Conservation (phyloP, 2,113 vertebrate genomes). For the Drymodes brunneopygia region DNA sequence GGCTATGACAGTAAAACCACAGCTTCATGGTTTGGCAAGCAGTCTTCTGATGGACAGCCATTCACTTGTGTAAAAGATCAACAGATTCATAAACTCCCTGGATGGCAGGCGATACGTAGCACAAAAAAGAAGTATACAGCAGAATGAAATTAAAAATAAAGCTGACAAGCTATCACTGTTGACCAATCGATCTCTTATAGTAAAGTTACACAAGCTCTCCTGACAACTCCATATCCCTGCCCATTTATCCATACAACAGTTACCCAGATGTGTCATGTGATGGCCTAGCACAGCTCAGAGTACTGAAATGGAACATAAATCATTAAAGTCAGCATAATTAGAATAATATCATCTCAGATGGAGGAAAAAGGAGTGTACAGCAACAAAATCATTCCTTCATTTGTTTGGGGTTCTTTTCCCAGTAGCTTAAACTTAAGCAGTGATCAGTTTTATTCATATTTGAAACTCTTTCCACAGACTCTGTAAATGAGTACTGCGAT, state of each 20-base stretch:
- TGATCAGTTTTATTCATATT: not conserved
- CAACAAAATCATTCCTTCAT: not conserved
- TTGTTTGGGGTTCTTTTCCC: fast-evolving
- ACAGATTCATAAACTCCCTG: not conserved
- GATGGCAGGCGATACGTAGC: not conserved
- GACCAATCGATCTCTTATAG: not conserved
- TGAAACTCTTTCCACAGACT: not conserved
- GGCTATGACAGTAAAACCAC: not conserved
- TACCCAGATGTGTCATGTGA: not conserved
- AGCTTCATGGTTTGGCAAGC: not conserved
- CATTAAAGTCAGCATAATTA: not conserved
- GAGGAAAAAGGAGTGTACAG: not conserved
- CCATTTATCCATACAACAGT: not conserved
- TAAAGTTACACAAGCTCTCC: not conserved
- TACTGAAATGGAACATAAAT: not conserved
- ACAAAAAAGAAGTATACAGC: not conserved
- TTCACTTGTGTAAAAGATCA: not conserved
- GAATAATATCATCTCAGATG: not conserved
- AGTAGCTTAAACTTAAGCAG: not conserved
- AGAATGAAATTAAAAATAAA: not conserved
- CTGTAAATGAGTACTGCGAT: not conserved
- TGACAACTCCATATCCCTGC: not conserved
- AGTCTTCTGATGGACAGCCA: not conserved
- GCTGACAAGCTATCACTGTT: not conserved
- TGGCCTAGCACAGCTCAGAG: not conserved